Evolutionary conservation across 2,888 invertebrate species (phyloP), one percentile per base, ranked within the genome.

Genomic region (Drosophila rellima): DNA sequence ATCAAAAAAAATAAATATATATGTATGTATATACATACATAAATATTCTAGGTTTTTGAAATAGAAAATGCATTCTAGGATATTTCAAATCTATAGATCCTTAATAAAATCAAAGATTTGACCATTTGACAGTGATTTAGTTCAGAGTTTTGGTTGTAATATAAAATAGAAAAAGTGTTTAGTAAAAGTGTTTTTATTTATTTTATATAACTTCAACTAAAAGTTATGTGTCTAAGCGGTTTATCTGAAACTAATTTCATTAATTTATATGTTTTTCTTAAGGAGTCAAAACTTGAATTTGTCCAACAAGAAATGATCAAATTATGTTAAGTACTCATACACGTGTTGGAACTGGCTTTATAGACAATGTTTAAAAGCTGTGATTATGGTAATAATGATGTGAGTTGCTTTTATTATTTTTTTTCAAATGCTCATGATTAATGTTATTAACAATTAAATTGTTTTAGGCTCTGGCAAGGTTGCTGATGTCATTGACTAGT

Each of bases 391-490:
- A 70, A 80, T 73, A 52, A 65, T 76, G 44, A 37, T 56, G 52
- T 2, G 63, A 48, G 61, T 62, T 54, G 51, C 54, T 33, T 11
- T 20, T 20, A 37, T 8, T 6, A 6, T 26, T 7, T 20, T 26
- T 17, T 57, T 57, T 23, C 5, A 72, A 52, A 44, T 59, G 42
- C 40, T 33, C 20, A 51, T 82, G 88, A 88, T 76, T 76, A 85
- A 88, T 82, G 82, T 70, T 48, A 63, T 62, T 65, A 59, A 62
- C 57, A 66, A 70, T 61, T 52, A 66, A 78, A 70, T 63, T 54
- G 70, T 51, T 79, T 70, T 82, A 69, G 80, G 77, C 83, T 61
- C 69, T 52, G 47, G 11, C 54, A 78, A 78, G 56, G 63, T 42
- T 35, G 74, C 33, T 76, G 74, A 76, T 76, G 76, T 78, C 78